Conservation (phyloP, 2,888 invertebrate species). For the Xanthorhoe designata region DNA sequence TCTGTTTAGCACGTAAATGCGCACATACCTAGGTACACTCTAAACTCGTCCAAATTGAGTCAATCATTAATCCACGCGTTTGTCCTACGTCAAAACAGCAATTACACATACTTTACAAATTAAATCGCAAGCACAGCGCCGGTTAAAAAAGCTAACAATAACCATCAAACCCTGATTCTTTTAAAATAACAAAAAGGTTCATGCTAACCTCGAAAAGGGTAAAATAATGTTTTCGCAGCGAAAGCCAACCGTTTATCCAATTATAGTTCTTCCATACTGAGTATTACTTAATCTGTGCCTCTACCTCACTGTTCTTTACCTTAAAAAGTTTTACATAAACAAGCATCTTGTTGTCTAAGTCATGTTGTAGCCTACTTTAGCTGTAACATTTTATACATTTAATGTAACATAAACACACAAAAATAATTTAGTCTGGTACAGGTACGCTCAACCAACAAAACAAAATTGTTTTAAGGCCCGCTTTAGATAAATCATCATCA, state of each 20-base stretch:
- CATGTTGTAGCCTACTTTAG: neutral
- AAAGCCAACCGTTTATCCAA: conserved; percentile 2
- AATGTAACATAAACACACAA: neutral
- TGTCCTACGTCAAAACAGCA: too few relatives aligned
- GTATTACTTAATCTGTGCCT: neutral
- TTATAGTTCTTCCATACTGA: conserved; percentile 3
- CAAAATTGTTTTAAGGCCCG: neutral
- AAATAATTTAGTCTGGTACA: neutral
- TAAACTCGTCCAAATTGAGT: too few relatives aligned
- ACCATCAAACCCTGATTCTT: neutral
- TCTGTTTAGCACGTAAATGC: too few relatives aligned
- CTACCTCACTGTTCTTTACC: neutral
- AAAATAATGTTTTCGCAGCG: neutral
- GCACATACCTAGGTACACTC: too few relatives aligned
- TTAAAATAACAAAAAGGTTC: neutral
- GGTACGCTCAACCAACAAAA: neutral
- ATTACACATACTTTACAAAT: too few relatives aligned
- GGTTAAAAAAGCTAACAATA: neutral
- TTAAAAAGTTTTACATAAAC: neutral
- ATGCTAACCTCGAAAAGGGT: neutral
- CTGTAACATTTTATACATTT: neutral
- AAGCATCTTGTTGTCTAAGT: neutral
- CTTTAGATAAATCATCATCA: neutral
- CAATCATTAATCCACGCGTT: too few relatives aligned
- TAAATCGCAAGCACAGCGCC: too few relatives aligned